Base-by-base conservation (phyloP, 2,797 vertebrate genomes). In the Calcarius lapponicus region DNA sequence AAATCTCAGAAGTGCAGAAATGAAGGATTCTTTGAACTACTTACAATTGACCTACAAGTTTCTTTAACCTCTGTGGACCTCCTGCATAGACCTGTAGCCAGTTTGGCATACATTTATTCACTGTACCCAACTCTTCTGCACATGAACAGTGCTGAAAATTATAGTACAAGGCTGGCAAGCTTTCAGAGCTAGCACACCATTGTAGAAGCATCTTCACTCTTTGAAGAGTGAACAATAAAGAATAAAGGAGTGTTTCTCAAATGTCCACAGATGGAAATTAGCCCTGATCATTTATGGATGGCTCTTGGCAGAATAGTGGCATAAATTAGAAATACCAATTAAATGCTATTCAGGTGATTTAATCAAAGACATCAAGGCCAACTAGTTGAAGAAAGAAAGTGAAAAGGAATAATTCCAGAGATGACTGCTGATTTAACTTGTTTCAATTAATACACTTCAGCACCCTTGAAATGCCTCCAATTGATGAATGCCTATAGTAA, bases 261-360 rank as follows among this genome's bases (percentile, higher is more conserved):
- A 73, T 92, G 70, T 69, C 70, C 62, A 90, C n/a, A 34, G 70
- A 90, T 80, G 32, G 70, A 93, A 91, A 90, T 92, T 60, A 86
- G 67, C 58, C 53, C 60, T 86, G 85, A 91, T 91, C 80, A 47
- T 79, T 96, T 91, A 88, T 86, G 64, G 70, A 69, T 81, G 29
- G 58, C 50, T 90, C 60, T 88, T 91, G 94, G 53, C 45, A 86
- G 70, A 92, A 73, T 43, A 86, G 67, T 86, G 67, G 45, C 86
- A 90, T 88, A 90, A 90, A 92, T 96, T 81, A 96, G 91, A 95
- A 91, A 87, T 85, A 88, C 54, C 60, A 71, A 50, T 94, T 78
- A 79, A 96, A 90, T 90, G 34, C 53, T 86, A 45, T 67, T 91
- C 58, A 61, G 56, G 48, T 88, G 76, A 85, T 80, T 94, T 88